A percentile compares a stretch with the other conserved stretches of the same genome.
Conservation (phyloP, 2,113 vertebrate genomes). For the Opisthocomus hoazin region DNA sequence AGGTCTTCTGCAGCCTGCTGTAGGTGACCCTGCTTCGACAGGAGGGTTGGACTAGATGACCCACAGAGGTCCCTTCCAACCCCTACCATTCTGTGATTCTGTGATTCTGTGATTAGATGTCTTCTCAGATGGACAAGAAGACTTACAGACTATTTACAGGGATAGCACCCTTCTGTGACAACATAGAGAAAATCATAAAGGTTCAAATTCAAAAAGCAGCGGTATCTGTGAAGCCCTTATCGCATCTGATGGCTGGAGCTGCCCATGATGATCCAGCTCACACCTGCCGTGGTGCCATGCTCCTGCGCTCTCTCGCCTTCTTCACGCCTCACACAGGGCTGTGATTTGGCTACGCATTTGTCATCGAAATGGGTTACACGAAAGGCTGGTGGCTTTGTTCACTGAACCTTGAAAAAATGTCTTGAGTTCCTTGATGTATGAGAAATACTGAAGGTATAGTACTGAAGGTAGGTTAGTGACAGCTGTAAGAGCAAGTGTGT, state of each 20-base stretch:
- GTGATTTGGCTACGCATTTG: neutral
- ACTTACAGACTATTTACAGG: neutral
- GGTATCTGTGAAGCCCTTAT: neutral
- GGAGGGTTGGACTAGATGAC: too few species aligned
- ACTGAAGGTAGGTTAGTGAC: neutral
- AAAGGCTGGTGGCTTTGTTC: neutral
- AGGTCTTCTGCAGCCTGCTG: too few species aligned
- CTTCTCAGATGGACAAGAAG: neutral
- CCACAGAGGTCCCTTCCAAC: too few species aligned
- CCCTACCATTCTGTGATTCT: too few species aligned
- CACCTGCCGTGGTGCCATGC: rapidly evolving
- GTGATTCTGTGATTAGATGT: too few species aligned
- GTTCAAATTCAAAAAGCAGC: neutral
- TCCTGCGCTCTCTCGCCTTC: neutral
- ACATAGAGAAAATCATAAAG: neutral
- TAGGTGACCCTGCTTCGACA: too few species aligned
- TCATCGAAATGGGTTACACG: neutral
- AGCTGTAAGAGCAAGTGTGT: neutral
- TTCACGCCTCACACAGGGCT: neutral
- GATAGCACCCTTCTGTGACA: neutral
- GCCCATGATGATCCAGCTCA: neutral
- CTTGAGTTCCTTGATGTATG: neutral
- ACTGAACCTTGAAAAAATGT: neutral
- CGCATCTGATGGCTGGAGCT: neutral
- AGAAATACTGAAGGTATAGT: neutral